These are phyloP conservation scores for Lepus timidus DNA, from an alignment of 2,113 vertebrate genomes.

Conservation along the genomic window DNA sequence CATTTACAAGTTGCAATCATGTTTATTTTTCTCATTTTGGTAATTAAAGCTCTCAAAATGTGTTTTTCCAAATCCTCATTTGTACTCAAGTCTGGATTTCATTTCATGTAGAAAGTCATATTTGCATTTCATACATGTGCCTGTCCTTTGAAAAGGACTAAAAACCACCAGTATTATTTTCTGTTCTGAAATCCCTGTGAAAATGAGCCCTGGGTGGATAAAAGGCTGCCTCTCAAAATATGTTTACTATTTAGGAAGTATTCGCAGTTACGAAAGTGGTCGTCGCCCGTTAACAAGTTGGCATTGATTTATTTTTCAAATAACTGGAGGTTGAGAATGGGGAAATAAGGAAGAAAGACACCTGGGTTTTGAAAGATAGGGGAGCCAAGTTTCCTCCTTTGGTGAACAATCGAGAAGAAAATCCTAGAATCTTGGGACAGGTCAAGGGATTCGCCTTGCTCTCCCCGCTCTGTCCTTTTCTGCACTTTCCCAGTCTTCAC, in stretches of 20 bases:
- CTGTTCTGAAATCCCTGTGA: background rate
- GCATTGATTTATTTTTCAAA: background rate
- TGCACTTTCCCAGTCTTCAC: background rate
- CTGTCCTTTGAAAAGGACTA: background rate
- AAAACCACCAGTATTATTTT: fast-evolving
- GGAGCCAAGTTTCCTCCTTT: fast-evolving
- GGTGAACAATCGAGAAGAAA: background rate
- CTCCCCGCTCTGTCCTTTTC: fast-evolving
- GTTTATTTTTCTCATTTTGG: background rate
- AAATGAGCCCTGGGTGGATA: background rate
- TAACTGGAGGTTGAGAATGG: background rate
- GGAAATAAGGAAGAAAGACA: fast-evolving
- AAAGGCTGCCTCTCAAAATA: background rate
- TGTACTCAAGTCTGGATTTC: background rate
- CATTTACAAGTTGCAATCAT: background rate
- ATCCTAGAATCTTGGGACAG: background rate
- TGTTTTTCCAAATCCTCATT: background rate
- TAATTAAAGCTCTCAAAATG: background rate
- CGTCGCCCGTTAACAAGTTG: fast-evolving
- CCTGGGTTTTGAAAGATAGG: no score
- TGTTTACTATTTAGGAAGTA: fast-evolving
- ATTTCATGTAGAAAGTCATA: background rate
- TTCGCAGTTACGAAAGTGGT: fast-evolving
- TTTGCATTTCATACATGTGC: no score
- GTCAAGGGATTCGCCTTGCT: fast-evolving